Evolutionary conservation across 2,797 vertebrate genomes (phyloP), one percentile per base, ranked within the genome.

Genomic region (Myotis findleyi): DNA sequence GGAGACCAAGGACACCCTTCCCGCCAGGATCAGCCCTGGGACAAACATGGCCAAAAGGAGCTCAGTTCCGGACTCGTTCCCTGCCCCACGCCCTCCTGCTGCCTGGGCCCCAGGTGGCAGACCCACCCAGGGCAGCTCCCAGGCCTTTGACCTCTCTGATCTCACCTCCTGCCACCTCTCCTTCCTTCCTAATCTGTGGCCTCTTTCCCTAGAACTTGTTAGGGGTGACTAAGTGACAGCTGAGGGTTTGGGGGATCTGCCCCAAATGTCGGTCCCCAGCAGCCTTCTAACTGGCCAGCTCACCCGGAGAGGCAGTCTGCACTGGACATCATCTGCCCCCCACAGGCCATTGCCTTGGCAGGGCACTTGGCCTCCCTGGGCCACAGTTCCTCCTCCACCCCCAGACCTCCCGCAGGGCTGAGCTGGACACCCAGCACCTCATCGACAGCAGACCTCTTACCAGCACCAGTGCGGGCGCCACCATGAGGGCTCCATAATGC

Each of bases 81-180:
- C 59, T 44, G 14, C 30, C 33, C 9, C 2, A 6, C 4, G 33
- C 44, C 86, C n/a, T 41, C 21, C 41, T 49, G 49, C 59, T 7
- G 47, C 49, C 68, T 12, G 0, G 0, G 6, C 3, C 41, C 51
- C 57, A 12, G 51, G 51, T 0, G 17, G 16, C 62, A 21, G 1
- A 5, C 14, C 8, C 8, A 27, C 11, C 33, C 9, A 1, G 1
- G 10, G 23, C n/a, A 71, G 38, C 1, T 7, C 20, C 44, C 12
- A 20, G 57, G 9, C 25, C 1, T n/a, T 71, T 9, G 1, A 0
- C 41, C 27, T 64, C 17, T 77, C 73, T 38, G 14, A 55, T 21
- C 68, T 79, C 77, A 4, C 33, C 20, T 57, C 49, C 47, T 0
- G 1, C 55, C 64, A 7, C 21, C 49, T 62, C n/a, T 30, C 73